Evolutionary conservation across 2,797 vertebrate species (phyloP), one percentile per base, ranked within the genome.

Genomic region (Nyctibius grandis): DNA sequence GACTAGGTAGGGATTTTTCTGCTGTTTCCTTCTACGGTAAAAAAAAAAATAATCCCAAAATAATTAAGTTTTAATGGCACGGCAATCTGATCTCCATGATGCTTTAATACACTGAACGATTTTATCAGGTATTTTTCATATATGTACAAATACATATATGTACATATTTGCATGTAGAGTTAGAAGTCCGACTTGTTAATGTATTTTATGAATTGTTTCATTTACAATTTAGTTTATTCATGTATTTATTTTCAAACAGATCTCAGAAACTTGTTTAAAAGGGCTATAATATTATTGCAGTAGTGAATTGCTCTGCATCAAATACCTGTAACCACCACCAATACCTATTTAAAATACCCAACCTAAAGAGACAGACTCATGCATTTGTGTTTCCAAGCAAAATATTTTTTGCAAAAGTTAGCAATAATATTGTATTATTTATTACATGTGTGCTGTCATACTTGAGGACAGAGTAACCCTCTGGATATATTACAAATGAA

Each of bases 401-500:
- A 87, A 61, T 48, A 56, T 64, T 36, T 21, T 76, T 85, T 60
- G 26, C 51, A 84, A 76, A 97, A 95, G n/a, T 94, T 64, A 91
- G 47, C 33, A 45, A 51, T 36, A 75, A 65, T 76, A 74, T 44
- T 3, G 0, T 65, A 75, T 92, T 91, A 76, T 95, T 92, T 96
- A 92, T 95, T 94, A 85, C 36, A 76, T 45, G 15, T 57, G 21
- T 85, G 63, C 97, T 98, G 97, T 98, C 98, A 98, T 96, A 91
- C 81, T 91, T 97, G 97, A 98, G 89, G 95, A 97, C 97, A 98
- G 97, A 98, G 94, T 98, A 98, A 97, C 98, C 96, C 97, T 98
- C 98, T 97, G 97, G 98, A 97, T 97, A 98, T 98, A 97, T 98
- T 98, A 98, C 97, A 97, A 98, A 98, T 98, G 97, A 98, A 97